These are phyloP conservation scores for Ciconia nigra DNA, from an alignment of 2,797 vertebrate genomes.

Conservation along the genomic window DNA sequence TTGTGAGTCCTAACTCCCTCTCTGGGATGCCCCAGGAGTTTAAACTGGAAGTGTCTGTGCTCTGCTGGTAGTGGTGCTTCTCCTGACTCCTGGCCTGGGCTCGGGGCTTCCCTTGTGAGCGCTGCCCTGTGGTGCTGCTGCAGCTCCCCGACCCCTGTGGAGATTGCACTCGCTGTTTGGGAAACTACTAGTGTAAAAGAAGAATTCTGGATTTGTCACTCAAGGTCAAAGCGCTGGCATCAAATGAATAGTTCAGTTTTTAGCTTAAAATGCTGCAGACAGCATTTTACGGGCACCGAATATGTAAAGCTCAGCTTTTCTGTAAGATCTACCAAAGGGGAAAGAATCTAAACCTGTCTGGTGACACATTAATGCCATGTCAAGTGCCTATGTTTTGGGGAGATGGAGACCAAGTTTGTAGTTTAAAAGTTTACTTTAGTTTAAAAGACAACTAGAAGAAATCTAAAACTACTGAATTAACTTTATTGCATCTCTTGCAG, in stretches of 20 bases:
- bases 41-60: background rate
- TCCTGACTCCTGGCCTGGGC: background rate
- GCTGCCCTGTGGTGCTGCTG: background rate
- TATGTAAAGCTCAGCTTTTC: background rate
- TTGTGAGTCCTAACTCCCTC: background rate
- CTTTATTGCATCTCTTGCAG: slow-evolving; percentile 46
- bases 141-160: background rate
- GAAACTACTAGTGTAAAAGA: background rate
- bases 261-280: background rate
- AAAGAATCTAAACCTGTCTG: background rate
- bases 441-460: slow-evolving; percentile 31
- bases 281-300: background rate
- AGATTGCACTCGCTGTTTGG: background rate
- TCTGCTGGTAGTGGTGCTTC: background rate
- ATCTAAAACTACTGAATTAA: slow-evolving; percentile 43
- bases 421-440: background rate
- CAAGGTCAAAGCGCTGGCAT: background rate
- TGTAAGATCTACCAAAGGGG: background rate
- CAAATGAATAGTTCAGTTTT: background rate
- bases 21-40: background rate
- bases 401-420: background rate
- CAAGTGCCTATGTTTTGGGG: background rate
- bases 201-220: background rate
- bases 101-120: background rate
- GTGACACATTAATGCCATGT: background rate